phyloP scores from a whole-genome alignment of 1,140 invertebrate species.

The Caenorhabditis latens region DNA sequence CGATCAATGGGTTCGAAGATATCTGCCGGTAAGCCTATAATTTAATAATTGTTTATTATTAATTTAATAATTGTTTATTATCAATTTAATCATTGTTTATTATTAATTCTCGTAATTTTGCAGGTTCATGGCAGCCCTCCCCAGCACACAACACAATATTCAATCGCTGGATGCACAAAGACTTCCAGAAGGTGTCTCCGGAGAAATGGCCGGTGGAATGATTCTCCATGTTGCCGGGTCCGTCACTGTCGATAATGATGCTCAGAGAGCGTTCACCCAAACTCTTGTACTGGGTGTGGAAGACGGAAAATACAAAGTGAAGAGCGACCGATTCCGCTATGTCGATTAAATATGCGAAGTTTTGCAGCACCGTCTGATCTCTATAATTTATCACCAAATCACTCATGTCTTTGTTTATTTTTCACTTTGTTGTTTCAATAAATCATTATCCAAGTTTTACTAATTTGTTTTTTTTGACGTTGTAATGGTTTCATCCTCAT shows the following conservation, averaged over 20 bases:
- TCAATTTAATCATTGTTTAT: not conserved
- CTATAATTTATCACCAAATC: not conserved
- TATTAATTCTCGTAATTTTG: not conserved
- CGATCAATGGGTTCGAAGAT: slow-evolving; percentile 19
- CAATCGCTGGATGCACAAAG: slow-evolving; percentile 41
- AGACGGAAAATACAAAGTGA: slow-evolving; percentile 49
- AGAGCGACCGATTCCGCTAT: slow-evolving; percentile 56
- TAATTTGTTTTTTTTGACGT: too few relatives aligned
- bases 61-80: not conserved
- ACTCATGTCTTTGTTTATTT: too few relatives aligned
- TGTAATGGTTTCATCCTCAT: not conserved
- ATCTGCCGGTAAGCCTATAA: slow-evolving; percentile 33
- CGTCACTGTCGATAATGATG: slow-evolving; percentile 30
- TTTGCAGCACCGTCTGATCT: not conserved
- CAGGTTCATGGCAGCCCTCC: slow-evolving; percentile 49
- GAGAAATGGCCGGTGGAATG: slow-evolving; percentile 17
- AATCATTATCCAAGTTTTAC: too few relatives aligned
- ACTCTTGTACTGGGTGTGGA: slow-evolving; percentile 28
- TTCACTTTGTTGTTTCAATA: not conserved
- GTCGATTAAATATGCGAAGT: slow-evolving; percentile 19
- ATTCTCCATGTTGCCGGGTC: slow-evolving; percentile 44
- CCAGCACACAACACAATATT: slow-evolving; percentile 53
- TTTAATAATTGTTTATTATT: too few relatives aligned
- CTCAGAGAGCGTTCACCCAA: slow-evolving; percentile 52
- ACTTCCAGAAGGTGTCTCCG: slow-evolving; percentile 31